Percentiles rank a stretch among this genome's conserved stretches.
These are phyloP conservation scores for Alviniconcha strummeri DNA, from an alignment of 2,888 invertebrate genomes.

Conservation along the genomic window DNA sequence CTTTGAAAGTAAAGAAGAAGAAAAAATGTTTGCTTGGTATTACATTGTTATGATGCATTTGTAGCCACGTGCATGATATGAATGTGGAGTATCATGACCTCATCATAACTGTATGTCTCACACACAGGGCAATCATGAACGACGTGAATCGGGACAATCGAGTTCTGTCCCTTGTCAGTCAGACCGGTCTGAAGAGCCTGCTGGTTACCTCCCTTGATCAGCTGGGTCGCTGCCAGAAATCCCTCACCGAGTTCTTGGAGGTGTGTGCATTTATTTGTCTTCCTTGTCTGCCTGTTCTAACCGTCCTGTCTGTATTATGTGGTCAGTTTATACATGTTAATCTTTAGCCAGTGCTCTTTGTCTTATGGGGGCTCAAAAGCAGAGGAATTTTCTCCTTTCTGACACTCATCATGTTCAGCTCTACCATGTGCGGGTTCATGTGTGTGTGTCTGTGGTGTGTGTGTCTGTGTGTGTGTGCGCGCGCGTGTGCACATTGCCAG, in stretches of 20 bases:
- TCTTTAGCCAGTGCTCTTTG: too few relatives aligned
- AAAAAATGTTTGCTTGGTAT: too few relatives aligned
- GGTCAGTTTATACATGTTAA: not conserved
- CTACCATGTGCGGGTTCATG: too few relatives aligned
- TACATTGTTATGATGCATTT: too few relatives aligned
- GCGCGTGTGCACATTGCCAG: too few relatives aligned
- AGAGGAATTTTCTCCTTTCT: too few relatives aligned
- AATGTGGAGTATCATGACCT: too few relatives aligned
- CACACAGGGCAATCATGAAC: slow-evolving; percentile 82
- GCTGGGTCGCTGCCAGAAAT: slow-evolving; percentile 92
- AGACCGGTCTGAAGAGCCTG: slow-evolving; percentile 82
- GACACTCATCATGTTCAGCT: too few relatives aligned
- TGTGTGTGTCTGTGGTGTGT: not conserved
- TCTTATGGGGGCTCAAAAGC: too few relatives aligned
- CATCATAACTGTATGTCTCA: too few relatives aligned
- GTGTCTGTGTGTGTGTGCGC: not conserved
- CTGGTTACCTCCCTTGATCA: slow-evolving; percentile 90
- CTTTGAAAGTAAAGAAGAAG: too few relatives aligned
- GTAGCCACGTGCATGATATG: too few relatives aligned
- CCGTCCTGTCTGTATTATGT: not conserved
- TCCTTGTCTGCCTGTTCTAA: not conserved
- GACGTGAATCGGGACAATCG: slow-evolving; percentile 87
- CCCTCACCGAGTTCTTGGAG: slow-evolving; percentile 94
- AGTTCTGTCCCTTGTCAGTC: slow-evolving; percentile 83
- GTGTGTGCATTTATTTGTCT: slow-evolving; percentile 67